A percentile compares a stretch with the other conserved stretches of the same genome.
phyloP scores from a whole-genome alignment of 2,113 vertebrate genomes.

The Anolis carolinensis region DNA sequence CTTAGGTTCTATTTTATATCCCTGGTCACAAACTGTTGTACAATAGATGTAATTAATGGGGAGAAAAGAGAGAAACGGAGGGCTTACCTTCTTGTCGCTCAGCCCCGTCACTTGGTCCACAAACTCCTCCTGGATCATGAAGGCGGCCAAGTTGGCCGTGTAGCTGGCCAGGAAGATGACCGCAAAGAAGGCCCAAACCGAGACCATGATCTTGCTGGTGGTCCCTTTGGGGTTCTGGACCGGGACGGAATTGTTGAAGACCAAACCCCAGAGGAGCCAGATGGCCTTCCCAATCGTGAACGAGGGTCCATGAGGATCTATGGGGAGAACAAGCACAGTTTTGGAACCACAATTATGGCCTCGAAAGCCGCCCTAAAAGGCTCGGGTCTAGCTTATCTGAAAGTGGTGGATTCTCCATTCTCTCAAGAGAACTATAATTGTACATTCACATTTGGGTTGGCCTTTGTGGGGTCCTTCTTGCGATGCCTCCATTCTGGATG shows the following conservation, averaged over 20 bases:
- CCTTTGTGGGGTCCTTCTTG: too few species aligned
- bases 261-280: slow-evolving; percentile 98
- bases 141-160: slow-evolving; percentile 97
- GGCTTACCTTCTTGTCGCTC: slow-evolving; percentile 94
- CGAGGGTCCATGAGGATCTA: slow-evolving; percentile 95
- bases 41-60: too few species aligned
- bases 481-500: too few species aligned
- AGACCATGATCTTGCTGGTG: slow-evolving; percentile 98
- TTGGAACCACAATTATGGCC: too few species aligned
- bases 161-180: slow-evolving; percentile 99
- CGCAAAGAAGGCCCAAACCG: slow-evolving; percentile 98
- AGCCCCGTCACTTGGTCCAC: slow-evolving; percentile 98
- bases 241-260: slow-evolving; percentile 99
- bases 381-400: too few species aligned
- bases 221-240: slow-evolving; percentile 98
- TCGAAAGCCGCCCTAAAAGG: too few species aligned
- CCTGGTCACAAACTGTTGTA: not conserved
- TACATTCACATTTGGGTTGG: too few species aligned
- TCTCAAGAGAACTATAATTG: too few species aligned
- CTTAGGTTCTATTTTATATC: too few species aligned
- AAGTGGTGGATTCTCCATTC: too few species aligned
- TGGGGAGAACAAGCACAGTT: not conserved
- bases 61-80: not conserved
- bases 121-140: slow-evolving; percentile 99
- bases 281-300: slow-evolving; percentile 98